Evolutionary conservation across 2,888 invertebrate genomes (phyloP), one percentile per base, ranked within the genome.

Genomic region (Sycophila texana): DNA sequence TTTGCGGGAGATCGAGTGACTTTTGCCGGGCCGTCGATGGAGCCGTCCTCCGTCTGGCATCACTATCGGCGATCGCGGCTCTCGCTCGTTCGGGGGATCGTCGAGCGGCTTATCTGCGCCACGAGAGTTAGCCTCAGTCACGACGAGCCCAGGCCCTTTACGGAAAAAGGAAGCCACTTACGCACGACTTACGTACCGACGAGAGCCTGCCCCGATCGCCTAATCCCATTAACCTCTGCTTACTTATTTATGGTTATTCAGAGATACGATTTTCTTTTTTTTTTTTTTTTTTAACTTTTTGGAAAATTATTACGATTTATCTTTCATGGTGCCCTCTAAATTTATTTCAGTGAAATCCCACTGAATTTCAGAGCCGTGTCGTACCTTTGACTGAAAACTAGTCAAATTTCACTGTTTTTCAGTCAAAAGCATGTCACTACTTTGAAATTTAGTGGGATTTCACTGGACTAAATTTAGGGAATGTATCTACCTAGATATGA

Each of bases 1-100:
- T 73, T 78, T 68, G 72, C 68, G 60, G 39, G 39, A 68, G 72
- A 78, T 73, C 53, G 53, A 78, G 77, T 53, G 74, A 70, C 68
- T 78, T 63, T 70, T 68, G 63, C 49, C 58, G 63, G 22, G 51
- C 60, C 18, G 51, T 26, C 49, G 65, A 72, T 65, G 58, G 58
- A 72, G 60, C 39, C 47, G 22, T 67, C 39, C 60, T 39, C 39
- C 39, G 20, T 13, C 22, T 74, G 51, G 55, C 65, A n/a, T n/a
- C n/a, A 63, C 65, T 79, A 80, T 80, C 74, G 71, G 26, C 75
- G 72, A 74, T 74, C 74, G 20, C 57, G 30, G 39, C 20, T 12
- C 30, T 63, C 30, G 58, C 72, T 30, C 16, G 16, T 13, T 20
- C 13, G 61, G 53, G 53, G 55, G 57, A 61, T 60, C 53, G 20